Evolutionary conservation across 2,797 vertebrate genomes (phyloP).

Genomic region (Takifugu rubripes): DNA sequence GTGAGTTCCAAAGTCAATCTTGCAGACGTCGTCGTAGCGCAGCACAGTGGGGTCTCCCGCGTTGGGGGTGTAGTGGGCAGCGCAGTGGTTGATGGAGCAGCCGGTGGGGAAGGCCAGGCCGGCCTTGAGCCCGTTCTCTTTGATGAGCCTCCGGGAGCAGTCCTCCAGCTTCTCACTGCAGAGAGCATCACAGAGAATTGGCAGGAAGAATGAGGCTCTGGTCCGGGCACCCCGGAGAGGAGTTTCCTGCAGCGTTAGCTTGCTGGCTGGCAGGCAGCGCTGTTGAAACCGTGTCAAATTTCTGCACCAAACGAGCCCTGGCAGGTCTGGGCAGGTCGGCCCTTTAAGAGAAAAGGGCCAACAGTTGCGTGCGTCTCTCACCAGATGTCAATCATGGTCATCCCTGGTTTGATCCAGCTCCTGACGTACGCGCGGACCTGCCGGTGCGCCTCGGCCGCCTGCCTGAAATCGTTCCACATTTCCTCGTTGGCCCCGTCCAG

Average conservation of each 20-base stretch:
- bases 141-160: conserved; percentile 94
- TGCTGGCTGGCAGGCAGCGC: too few relatives aligned
- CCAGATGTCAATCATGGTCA: conserved; percentile 99
- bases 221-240: too few relatives aligned
- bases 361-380: conserved; percentile 64
- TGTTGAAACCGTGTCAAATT: too few relatives aligned
- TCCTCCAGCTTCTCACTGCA: conserved; percentile 93
- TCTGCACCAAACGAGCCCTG: too few relatives aligned
- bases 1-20: conserved; percentile 98
- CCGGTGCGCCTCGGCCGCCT: conserved; percentile 95
- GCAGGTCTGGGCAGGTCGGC: too few relatives aligned
- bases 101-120: conserved; percentile 98
- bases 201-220: conserved; percentile 15
- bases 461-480: conserved; percentile 96
- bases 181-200: conserved; percentile 4
- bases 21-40: conserved; percentile 96
- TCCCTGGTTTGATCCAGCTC: conserved; percentile 97
- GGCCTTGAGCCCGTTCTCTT: conserved; percentile 91
- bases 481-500: conserved; percentile 95
- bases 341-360: background rate
- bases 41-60: conserved; percentile 95
- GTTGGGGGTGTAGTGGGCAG: conserved; percentile 98
- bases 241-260: too few relatives aligned
- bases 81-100: conserved; percentile 98
- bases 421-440: conserved; percentile 94